Base-by-base conservation (phyloP, 2,113 vertebrate genomes). In the Callithrix jacchus region DNA sequence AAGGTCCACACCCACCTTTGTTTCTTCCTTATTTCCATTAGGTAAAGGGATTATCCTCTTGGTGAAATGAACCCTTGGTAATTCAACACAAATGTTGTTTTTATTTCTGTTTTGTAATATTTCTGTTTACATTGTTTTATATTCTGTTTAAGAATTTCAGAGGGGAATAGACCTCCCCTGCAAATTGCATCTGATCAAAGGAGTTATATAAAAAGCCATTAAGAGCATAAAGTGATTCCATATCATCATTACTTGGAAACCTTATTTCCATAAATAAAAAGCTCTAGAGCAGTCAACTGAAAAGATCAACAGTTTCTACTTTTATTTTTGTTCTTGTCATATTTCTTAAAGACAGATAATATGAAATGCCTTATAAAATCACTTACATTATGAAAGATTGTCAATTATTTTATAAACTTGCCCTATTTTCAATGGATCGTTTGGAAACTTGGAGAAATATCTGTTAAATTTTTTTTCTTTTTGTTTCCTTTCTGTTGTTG, bases 381-480 rank as follows among this genome's bases (percentile, higher is more conserved):
- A 25, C 37, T 92, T 83, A 21, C 32, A 8, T 35, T 71, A 9
- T 49, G n/a, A 70, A 91, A 91, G 52, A 74, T 81, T 93, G 52
- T n/a, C 68, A 81, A 25, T 93, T 89, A 79, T 54, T 79, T 94
- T 58, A 66, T 73, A 47, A 87, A 89, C 52, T 89, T 87, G 40
- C 79, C 95, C 27, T 96, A 23, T 66, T 95, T 92, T 64, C 88
- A 77, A 89, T 45, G 37, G 23, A 35, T 89, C 23, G 17, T 87
- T 94, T 91, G 35, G 52, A 93, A 91, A 92, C 52, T 74, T n/a
- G 25, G 32, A 23, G 20, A 64, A 40, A 56, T 71, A 89, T 18
- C 37, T 76, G 14, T 89, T 87, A 58, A 56, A 3, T 0, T 23
- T 8, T 23, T 58, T 58, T 58, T 18, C 17, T 58, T 56, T 56